Evolutionary conservation across 2,888 invertebrate species (phyloP).

Genomic region (Meandrusa payeni): DNA sequence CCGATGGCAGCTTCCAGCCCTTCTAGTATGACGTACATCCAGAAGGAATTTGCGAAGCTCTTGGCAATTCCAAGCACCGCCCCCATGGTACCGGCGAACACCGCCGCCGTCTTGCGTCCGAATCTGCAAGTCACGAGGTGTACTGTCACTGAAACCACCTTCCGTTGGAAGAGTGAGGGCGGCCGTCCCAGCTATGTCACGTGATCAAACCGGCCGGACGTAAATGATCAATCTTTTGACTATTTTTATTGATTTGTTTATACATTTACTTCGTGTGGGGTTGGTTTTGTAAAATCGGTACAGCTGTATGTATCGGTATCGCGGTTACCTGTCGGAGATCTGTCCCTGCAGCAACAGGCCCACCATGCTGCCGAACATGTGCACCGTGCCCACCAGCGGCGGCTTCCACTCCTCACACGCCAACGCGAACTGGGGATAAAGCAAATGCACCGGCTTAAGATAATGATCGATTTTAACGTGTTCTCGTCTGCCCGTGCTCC

Average conservation of each 20-base stretch:
- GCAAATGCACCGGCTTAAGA: neutral
- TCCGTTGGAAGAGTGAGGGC: too few species aligned
- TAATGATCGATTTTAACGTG: too few species aligned
- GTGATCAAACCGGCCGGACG: too few species aligned
- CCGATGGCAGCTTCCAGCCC: slow-evolving; percentile 65
- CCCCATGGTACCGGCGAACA: slow-evolving; percentile 64
- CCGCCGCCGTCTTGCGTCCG: slow-evolving; percentile 68
- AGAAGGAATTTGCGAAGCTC: slow-evolving; percentile 59
- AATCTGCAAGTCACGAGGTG: too few species aligned
- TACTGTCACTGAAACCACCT: too few species aligned
- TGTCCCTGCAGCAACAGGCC: slow-evolving; percentile 67
- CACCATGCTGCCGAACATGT: slow-evolving; percentile 66
- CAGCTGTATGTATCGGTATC: too few species aligned
- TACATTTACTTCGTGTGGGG: too few species aligned
- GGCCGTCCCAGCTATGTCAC: too few species aligned
- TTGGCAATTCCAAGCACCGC: slow-evolving; percentile 62
- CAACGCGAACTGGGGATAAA: slow-evolving; percentile 52
- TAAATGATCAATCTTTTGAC: too few species aligned
- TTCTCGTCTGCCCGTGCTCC: too few species aligned
- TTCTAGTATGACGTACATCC: slow-evolving; percentile 59
- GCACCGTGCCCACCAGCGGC: slow-evolving; percentile 64
- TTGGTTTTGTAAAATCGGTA: too few species aligned
- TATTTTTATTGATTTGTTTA: too few species aligned
- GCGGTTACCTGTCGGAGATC: slow-evolving; percentile 66
- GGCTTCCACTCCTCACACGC: slow-evolving; percentile 72